Base-by-base conservation (phyloP, 2,888 invertebrate genomes). In the Drosophila parthenogenetica region DNA sequence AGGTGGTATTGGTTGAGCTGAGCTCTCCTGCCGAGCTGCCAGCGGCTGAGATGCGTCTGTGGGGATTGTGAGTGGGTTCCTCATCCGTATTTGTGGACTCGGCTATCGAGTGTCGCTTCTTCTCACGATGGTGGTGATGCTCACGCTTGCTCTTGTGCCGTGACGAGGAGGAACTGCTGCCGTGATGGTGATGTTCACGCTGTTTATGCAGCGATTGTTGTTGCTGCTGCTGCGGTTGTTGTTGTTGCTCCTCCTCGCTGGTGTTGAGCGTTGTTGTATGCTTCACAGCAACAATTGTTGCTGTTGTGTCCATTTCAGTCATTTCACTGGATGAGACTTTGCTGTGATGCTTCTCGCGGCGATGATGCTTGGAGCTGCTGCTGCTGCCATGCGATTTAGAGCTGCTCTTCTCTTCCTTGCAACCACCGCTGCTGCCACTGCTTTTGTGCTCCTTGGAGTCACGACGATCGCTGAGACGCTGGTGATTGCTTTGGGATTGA, bases 61-160 rank as follows among this genome's bases (percentile, higher is more conserved):
- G 81, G 3, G 80, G 71, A 59, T 84, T 88, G 32, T 83, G 88
- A 7, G 61, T 48, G 13, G 78, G 70, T 58, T 91, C 90, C 48
- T 91, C 90, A 43, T 91, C 90, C 3, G 89, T 90, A 14, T 86
- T 86, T 5, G 79, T 79, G 7, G 80, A 82, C 49, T 82, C 89
- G 2, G 86, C 80, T 11, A 90, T 80, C 5, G 89, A 89, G 55
- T 92, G 91, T 0, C 91, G 90, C 65, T 92, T 92, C 75, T 91
- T 91, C 29, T 92, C 92, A 7, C 92, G 91, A 68, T 92, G 91
- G 70, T 92, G 91, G 29, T 91, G 90, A 37, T 87, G 89, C 7
- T 90, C 90, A 29, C 92, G 87, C 42, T 91, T 91, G 59, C 83
- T 89, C 60, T 90, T 91, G 60, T 91, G 92, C 10, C 91, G 74